These are phyloP conservation scores for Molothrus ater DNA, from an alignment of 2,797 vertebrate genomes.

Conservation along the genomic window DNA sequence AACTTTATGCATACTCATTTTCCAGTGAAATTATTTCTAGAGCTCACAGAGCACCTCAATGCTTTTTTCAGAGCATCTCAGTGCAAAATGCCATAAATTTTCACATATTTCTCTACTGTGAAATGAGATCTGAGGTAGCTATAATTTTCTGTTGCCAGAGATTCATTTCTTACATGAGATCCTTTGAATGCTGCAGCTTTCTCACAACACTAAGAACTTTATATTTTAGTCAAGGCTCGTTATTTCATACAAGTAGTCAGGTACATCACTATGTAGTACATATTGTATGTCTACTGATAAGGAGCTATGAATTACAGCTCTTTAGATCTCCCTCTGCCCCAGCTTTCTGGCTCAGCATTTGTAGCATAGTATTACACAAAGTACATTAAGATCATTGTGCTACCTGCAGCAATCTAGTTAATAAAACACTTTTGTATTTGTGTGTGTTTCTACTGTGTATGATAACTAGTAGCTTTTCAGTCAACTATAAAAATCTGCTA, in stretches of 20 bases:
- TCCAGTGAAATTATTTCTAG: constrained; percentile 55
- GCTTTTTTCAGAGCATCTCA: neutral
- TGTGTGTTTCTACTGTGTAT: neutral
- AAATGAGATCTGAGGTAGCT: constrained; percentile 12
- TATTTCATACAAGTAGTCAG: constrained; percentile 1
- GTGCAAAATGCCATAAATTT: constrained; percentile 20
- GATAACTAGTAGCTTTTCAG: neutral
- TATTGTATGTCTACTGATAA: constrained; percentile 23
- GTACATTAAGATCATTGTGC: neutral
- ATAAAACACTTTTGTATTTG: neutral
- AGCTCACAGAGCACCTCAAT: neutral
- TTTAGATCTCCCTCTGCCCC: neutral
- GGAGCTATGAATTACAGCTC: neutral
- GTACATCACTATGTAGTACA: neutral
- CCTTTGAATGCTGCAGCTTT: neutral
- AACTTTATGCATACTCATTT: constrained; percentile 39
- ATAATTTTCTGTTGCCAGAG: constrained; percentile 8
- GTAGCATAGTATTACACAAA: neutral
- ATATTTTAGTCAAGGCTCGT: neutral
- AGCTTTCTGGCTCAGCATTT: neutral
- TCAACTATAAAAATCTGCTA: neutral
- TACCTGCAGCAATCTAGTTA: neutral
- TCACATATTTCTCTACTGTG: constrained; percentile 5
- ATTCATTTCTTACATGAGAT: constrained; percentile 39
- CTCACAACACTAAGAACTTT: neutral